phyloP scores from a whole-genome alignment of 2,888 invertebrate genomes.

The Coelogynopora nodosa region DNA sequence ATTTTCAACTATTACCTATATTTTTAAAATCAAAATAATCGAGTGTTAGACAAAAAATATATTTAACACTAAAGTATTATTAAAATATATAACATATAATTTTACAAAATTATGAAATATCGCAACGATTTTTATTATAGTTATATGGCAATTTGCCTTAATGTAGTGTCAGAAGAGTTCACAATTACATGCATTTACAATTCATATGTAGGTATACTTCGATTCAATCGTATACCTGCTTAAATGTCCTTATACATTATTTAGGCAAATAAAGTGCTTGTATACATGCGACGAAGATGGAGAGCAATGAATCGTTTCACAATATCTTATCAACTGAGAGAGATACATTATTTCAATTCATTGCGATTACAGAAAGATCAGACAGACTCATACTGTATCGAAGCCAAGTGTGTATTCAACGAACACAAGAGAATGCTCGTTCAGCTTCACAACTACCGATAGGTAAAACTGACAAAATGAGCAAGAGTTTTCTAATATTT shows the following conservation, averaged over 20 bases:
- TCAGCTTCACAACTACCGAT: neutral
- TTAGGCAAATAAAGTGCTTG: neutral
- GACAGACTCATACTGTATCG: neutral
- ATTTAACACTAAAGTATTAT: no score
- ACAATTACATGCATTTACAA: no score
- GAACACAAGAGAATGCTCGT: neutral
- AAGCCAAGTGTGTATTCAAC: neutral
- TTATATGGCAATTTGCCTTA: no score
- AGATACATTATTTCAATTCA: neutral
- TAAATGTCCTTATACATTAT: neutral
- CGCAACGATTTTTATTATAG: no score
- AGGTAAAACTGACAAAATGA: neutral
- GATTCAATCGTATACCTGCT: neutral
- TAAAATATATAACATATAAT: no score
- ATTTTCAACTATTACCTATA: no score
- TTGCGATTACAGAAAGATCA: neutral
- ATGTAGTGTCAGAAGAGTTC: no score
- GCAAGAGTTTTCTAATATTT: neutral
- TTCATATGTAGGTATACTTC: no score
- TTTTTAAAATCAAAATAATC: no score
- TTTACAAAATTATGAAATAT: no score
- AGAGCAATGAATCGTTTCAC: neutral
- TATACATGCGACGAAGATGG: neutral
- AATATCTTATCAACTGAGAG: neutral
- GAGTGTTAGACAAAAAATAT: no score